Base-by-base conservation (phyloP, 1,140 invertebrate genomes). In the Bemisia tabaci region DNA sequence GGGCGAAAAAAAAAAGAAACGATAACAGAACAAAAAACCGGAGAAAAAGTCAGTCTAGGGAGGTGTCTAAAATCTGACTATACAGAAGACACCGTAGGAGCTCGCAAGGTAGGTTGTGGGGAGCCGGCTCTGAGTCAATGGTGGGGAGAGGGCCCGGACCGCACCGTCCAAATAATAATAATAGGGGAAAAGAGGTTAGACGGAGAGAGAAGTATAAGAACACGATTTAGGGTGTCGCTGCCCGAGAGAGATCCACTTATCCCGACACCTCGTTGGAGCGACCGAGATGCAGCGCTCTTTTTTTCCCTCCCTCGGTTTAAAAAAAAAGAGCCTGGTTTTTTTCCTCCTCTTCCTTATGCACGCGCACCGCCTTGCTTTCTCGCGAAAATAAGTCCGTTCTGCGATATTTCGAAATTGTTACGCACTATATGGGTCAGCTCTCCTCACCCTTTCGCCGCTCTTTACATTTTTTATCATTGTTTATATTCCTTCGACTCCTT, bases 271-370 rank as follows among this genome's bases (percentile, higher is more conserved):
- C 17, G 33, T 48, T 48, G 33, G 33, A 48, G 33, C 33, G 33
- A 48, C 33, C 5, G 33, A 48, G 33, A 48, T 48, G 17, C 33
- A 48, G 33, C 17, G 17, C 17, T 48, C 17, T 48, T 48, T 48
- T 48, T 48, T 48, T 48, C 5, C n/a, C n/a, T n/a, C n/a, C n/a
- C n/a, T n/a, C n/a, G n/a, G n/a, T n/a, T n/a, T n/a, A n/a, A 5
- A 48, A 48, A 64, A 33, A 66, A 64, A 65, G 65, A 66, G 66
- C 61, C 65, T 67, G 63, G 60, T 69, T 68, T 65, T 68, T 62
- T 69, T 62, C 58, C 63, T 48, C 33, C 17, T 48, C 33, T 48
- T 48, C 33, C 17, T 48, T 17, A 9, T 48, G n/a, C n/a, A n/a
- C n/a, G n/a, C n/a, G n/a, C n/a, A n/a, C n/a, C n/a, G n/a, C n/a